Percentiles rank a stretch among this genome's conserved stretches.
phyloP scores from a whole-genome alignment of 2,113 vertebrate genomes.

The Cyphomyrus discorhynchus region DNA sequence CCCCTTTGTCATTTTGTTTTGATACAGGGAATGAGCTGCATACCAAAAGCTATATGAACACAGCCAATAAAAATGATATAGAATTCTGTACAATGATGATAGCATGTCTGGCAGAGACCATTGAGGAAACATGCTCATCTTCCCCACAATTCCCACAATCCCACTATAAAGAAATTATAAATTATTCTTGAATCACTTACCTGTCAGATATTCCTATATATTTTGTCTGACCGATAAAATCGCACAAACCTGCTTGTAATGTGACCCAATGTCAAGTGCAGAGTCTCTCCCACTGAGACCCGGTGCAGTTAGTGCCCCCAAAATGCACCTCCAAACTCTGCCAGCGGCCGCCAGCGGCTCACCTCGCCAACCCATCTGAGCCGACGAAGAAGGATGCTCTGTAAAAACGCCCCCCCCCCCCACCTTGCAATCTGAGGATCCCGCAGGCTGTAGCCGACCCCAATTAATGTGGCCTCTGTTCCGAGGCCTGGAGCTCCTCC shows the following conservation, averaged over 20 bases:
- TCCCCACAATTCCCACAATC: not conserved
- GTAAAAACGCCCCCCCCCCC: not conserved
- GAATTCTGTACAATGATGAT: not conserved
- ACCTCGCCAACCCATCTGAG: not conserved
- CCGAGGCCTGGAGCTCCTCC: not conserved
- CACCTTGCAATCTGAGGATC: not conserved
- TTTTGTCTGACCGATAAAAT: not conserved
- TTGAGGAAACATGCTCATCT: not conserved
- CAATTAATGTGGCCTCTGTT: conserved; percentile 10
- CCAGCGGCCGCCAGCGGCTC: not conserved
- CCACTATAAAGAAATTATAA: not conserved
- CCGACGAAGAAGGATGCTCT: not conserved
- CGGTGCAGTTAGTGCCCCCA: not conserved
- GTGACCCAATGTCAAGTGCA: not conserved
- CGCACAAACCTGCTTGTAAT: not conserved
- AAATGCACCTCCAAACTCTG: not conserved
- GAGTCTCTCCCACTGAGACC: not conserved
- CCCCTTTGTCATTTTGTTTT: not conserved
- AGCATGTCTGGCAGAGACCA: not conserved
- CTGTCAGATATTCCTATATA: not conserved
- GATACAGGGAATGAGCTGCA: not conserved
- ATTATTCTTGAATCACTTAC: not conserved
- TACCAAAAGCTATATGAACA: not conserved
- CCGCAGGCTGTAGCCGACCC: conserved; percentile 4
- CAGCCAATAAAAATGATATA: not conserved